These are phyloP conservation scores for Sibirionetta formosa DNA, from an alignment of 2,797 vertebrate species.

Conservation along the genomic window DNA sequence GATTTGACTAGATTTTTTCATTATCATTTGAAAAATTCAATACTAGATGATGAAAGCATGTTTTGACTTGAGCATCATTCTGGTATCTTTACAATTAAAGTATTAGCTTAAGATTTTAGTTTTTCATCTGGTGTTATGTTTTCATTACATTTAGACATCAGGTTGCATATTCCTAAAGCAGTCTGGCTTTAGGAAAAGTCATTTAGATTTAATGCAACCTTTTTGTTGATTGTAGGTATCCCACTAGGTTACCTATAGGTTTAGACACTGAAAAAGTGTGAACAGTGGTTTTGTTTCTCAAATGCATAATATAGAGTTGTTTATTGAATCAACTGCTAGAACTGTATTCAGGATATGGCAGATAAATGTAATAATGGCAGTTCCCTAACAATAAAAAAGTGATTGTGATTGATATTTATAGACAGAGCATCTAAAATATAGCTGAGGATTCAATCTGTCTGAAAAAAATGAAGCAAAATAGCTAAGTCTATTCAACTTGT, in stretches of 20 bases:
- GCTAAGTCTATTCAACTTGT: neutral
- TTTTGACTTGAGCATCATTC: neutral
- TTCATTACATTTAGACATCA: neutral
- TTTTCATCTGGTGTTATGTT: neutral
- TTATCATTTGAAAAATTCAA: too few relatives aligned
- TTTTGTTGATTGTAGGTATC: neutral
- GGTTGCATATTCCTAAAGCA: neutral
- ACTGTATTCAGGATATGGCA: neutral
- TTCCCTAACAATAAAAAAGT: neutral
- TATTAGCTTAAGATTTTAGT: neutral
- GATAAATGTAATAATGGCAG: neutral
- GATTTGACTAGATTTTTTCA: neutral
- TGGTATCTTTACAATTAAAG: neutral
- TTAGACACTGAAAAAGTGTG: neutral
- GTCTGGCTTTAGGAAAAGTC: neutral
- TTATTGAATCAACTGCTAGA: neutral
- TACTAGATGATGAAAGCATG: neutral
- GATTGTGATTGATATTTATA: neutral
- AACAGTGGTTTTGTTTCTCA: neutral
- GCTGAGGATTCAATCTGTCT: neutral
- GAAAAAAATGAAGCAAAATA: neutral
- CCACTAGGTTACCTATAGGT: neutral
- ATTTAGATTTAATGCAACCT: neutral
- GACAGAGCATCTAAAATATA: neutral
- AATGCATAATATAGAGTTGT: neutral